Conservation (phyloP, 2,888 invertebrate species). For the Eristalis intricaria region DNA sequence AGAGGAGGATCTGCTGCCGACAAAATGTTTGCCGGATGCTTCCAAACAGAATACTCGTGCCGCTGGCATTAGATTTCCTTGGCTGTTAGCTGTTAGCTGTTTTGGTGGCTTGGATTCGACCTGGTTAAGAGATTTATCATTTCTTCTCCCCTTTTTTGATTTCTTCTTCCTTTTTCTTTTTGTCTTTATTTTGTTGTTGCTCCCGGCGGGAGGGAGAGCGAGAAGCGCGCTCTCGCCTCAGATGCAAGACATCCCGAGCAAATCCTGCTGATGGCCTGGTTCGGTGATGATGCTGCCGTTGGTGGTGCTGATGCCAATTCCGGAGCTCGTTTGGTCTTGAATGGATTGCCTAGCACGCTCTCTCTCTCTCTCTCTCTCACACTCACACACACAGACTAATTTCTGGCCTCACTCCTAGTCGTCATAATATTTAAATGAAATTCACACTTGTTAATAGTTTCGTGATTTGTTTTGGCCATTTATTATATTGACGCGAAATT, state of each 20-base stretch:
- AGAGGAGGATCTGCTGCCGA: conserved; percentile 52
- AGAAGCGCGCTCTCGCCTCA: conserved; percentile 6
- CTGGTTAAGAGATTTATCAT: conserved; percentile 73
- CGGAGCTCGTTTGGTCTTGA: conserved; percentile 60
- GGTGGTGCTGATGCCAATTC: conserved; percentile 64
- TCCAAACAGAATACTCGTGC: conserved; percentile 69
- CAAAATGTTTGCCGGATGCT: conserved; percentile 64
- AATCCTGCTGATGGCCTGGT: conserved; percentile 65
- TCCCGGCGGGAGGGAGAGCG: conserved; percentile 1
- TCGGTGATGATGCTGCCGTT: conserved; percentile 64
- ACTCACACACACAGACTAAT: neutral
- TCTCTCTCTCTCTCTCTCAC: neutral
- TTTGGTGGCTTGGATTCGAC: conserved; percentile 70
- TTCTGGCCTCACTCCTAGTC: conserved; percentile 23
- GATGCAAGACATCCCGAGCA: neutral
- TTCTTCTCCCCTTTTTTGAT: conserved; percentile 37
- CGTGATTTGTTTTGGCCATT: conserved; percentile 75
- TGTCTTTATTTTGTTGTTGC: conserved; percentile 29
- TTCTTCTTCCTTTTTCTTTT: neutral
- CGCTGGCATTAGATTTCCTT: conserved; percentile 72
- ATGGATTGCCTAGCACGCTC: conserved; percentile 43
- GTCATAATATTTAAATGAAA: conserved; percentile 78
- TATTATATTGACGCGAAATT: conserved; percentile 75
- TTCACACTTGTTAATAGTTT: conserved; percentile 76
- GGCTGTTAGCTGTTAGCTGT: conserved; percentile 66